Percentiles rank a stretch among this genome's conserved stretches.
Evolutionary conservation across 2,797 vertebrate genomes (phyloP).

Genomic region (Megalops cyprinoides): DNA sequence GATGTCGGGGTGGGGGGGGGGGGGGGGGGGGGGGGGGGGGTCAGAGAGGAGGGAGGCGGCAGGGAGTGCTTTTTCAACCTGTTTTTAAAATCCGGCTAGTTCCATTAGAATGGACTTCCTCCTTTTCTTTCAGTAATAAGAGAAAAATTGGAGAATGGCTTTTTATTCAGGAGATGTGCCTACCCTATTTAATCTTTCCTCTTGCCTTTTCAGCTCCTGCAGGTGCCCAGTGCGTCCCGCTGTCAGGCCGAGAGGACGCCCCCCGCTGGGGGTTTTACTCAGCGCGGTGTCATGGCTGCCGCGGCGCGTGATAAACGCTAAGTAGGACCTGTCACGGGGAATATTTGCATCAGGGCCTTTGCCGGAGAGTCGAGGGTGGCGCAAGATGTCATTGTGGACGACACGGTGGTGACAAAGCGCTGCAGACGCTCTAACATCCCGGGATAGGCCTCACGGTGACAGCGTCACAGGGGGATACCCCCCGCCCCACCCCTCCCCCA

Average conservation of each 20-base stretch:
- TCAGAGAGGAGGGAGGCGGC: slow-evolving; percentile 16
- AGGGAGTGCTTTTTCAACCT: slow-evolving; percentile 49
- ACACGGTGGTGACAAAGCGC: slow-evolving; percentile 70
- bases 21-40: slow-evolving; percentile 51
- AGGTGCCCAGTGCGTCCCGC: slow-evolving; percentile 69
- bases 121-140: slow-evolving; percentile 71
- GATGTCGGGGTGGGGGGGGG: no score
- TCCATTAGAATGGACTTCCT: slow-evolving; percentile 74
- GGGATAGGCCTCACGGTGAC: slow-evolving; percentile 57
- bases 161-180: slow-evolving; percentile 61
- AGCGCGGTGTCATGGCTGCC: slow-evolving; percentile 81
- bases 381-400: slow-evolving; percentile 54
- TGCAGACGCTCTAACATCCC: slow-evolving; percentile 62
- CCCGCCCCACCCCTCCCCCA: slow-evolving; percentile 12
- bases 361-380: slow-evolving; percentile 27
- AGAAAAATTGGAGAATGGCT: slow-evolving; percentile 65
- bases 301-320: slow-evolving; percentile 81
- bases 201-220: slow-evolving; percentile 78
- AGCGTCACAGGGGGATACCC: slow-evolving; percentile 55
- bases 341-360: slow-evolving; percentile 56
- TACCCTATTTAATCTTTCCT: slow-evolving; percentile 79
- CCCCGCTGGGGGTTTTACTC: slow-evolving; percentile 84
- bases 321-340: slow-evolving; percentile 78
- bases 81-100: slow-evolving; percentile 51
- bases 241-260: slow-evolving; percentile 78